Evolutionary conservation across 2,888 invertebrate genomes (phyloP), one percentile per base, ranked within the genome.

Genomic region (Spicauda simplicius): DNA sequence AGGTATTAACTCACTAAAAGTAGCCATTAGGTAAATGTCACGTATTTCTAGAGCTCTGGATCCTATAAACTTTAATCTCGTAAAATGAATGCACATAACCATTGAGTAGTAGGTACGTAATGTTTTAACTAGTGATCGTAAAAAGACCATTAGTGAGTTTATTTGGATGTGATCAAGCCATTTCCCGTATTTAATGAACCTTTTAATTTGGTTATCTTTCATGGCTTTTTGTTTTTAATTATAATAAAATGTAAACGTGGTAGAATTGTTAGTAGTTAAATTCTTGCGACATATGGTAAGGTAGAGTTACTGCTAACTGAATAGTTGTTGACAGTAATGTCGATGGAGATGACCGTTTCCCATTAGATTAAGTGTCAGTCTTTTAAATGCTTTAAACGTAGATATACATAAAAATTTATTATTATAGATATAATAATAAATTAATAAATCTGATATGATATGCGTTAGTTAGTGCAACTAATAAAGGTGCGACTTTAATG

Each of bases 81-180:
- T 60, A 60, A 60, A 60, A 60, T 52, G 50, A 60, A 33, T 60
- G 50, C 33, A 60, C 52, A 60, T 60, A 52, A 60, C 33, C 33
- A 18, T 33, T 52, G 60, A 60, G 60, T 33, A 50, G 11, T 18
- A 12, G 33, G 50, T 52, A 14, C 52, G 33, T 37, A 33, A 52
- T 37, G 52, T 53, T 61, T 50, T 53, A 53, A 53, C 33, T 33
- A 25, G 33, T 4, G 59, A 30, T 60, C 60, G 60, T 60, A 60
- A 60, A 54, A 41, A 54, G 20, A 20, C 61, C 37, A 54, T 62
- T 53, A 54, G 61, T 41, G 54, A 30, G 53, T 54, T 62, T 62
- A 62, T 62, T 62, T 62, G 19, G 41, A 54, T 16, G 16, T 33
- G 20, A 61, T 53, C 61, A 54, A 41, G 8, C 19, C 52, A 52